Base-by-base conservation (phyloP, 2,888 invertebrate genomes). In the Agrotis exclamationis region DNA sequence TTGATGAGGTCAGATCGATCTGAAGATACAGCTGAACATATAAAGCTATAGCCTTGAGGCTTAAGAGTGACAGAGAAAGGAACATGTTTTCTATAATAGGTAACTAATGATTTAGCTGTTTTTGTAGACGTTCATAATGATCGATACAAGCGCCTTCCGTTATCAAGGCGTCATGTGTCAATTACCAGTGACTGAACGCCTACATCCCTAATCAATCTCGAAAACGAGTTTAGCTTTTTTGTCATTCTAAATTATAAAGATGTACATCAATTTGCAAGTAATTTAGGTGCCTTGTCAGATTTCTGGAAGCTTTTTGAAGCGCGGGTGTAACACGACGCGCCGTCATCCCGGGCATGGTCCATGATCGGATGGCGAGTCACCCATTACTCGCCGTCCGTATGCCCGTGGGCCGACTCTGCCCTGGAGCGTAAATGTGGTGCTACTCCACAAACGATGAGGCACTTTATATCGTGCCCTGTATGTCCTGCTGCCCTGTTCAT, bases 121-220 rank as follows among this genome's bases (percentile, higher is more conserved):
- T 66, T 63, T 48, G 14, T 53, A 22, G 45, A 28, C 20, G 24
- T 68, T 53, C 59, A 64, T 54, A 63, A 39, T 72, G 71, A 83
- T 83, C 18, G 74, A 83, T 76, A 48, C 20, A 50, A 56, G 67
- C 79, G 77, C 74, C 71, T 67, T 80, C 72, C 57, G 63, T 63
- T 70, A 68, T 72, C 56, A 66, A 57, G 47, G 33, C 48, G 44
- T 77, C 47, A 80, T 80, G 72, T 72, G 70, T 81, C 81, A 77
- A 83, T 82, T 81, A 82, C 63, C 13, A 47, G 50, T 67, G 72
- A 69, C 75, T 70, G 54, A 82, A 73, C 72, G 56, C 77, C 74
- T 67, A 80, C 76, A 64, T 62, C 28, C 65, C 53, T 70, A 60
- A 75, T 63, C 53, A 54, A 53, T 50, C 16, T 50, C 16, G 24